Evolutionary conservation across 2,113 vertebrate genomes (phyloP), one percentile per base, ranked within the genome.

Genomic region (Mesoclemmys tuberculata): DNA sequence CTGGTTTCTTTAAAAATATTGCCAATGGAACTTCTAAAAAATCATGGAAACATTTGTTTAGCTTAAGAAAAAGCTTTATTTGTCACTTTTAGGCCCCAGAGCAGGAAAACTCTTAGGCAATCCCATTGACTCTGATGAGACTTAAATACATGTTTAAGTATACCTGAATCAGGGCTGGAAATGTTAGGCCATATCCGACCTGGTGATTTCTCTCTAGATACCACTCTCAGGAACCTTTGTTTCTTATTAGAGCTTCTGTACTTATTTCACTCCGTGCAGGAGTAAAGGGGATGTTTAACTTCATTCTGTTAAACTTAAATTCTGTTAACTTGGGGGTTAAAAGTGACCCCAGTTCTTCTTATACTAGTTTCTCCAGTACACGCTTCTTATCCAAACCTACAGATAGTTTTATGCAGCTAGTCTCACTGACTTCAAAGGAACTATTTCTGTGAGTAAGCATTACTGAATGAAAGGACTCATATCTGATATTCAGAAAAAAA

Each of bases 321-420:
- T 68, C 35, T 21, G 35, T 68, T 68, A 68, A 68, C 35, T 19
- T 68, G 61, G 61, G 58, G 61, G 16, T 8, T 68, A 68, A 68
- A 68, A n/a, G 61, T 21, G 85, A 44, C 38, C 12, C 22, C 11
- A 24, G 24, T 44, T 44, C 41, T 7, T 48, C 14, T 88, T 16
- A 8, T 85, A 2, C 49, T 92, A 29, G 84, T 19, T 91, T 82
- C 35, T 64, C 52, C 89, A 4, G 41, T 27, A n/a, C 26, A 38
- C 9, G 89, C 91, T 79, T 54, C 6, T 90, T 93, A 44, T 75
- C 93, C 80, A 93, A 96, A 96, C 79, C 77, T 88, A 68, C 8
- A 4, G 51, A 79, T 89, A 81, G 81, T 44, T 46, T 54, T 91
- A 90, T 89, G 21, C 38, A 87, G 80, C 24, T 84, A 93, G 86